phyloP scores from a whole-genome alignment of 2,888 invertebrate species.

The Zaprionus lineosus region DNA sequence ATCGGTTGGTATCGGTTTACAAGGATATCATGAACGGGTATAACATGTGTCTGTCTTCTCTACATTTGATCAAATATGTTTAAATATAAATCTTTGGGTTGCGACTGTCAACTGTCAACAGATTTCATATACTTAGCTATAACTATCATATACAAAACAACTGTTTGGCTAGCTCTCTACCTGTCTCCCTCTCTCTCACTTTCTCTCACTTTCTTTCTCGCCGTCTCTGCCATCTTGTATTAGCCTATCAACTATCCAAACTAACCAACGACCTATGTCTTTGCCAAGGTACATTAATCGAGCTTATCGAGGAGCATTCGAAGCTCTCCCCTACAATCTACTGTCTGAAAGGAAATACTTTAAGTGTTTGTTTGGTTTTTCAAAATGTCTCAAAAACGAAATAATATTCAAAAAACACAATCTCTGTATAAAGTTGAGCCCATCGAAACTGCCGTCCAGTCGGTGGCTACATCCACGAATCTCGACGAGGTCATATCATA shows the following conservation, averaged over 20 bases:
- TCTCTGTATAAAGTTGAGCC: constrained; percentile 47
- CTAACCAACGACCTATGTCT: constrained; percentile 40
- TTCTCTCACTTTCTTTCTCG: background rate
- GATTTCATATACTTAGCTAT: constrained; percentile 44
- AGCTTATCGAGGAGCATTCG: constrained; percentile 7
- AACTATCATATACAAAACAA: constrained; percentile 41
- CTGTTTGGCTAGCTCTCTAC: constrained; percentile 15
- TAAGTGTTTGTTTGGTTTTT: constrained; percentile 10
- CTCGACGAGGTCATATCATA: constrained; percentile 50
- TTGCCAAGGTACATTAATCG: constrained; percentile 52
- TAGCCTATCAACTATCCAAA: constrained; percentile 32
- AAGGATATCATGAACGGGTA: constrained; percentile 45
- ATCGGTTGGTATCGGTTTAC: no score
- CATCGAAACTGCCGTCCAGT: constrained; percentile 38
- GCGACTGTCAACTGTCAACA: constrained; percentile 27
- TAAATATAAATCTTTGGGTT: constrained; percentile 22
- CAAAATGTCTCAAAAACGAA: constrained; percentile 13
- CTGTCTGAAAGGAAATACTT: constrained; percentile 16
- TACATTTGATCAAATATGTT: no score
- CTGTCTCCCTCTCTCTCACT: constrained; percentile 2
- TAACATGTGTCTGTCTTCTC: no score
- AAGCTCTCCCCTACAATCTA: constrained; percentile 19
- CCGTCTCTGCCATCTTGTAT: constrained; percentile 1
- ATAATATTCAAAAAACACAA: constrained; percentile 20
- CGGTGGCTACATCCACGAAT: constrained; percentile 29